phyloP scores from a whole-genome alignment of 1,140 invertebrate genomes.

The Pomacea maculata region DNA sequence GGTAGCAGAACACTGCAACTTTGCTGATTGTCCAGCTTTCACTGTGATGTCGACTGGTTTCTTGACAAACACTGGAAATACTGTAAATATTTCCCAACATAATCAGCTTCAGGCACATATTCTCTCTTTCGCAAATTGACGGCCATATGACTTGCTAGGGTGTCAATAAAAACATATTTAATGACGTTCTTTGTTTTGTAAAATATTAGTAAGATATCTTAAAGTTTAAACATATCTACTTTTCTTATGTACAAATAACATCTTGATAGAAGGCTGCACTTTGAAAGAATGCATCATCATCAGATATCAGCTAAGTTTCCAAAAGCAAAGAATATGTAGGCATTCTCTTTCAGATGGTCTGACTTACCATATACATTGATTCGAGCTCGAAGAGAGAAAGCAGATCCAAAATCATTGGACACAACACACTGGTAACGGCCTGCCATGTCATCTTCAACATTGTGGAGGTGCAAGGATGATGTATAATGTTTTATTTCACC shows the following conservation, averaged over 20 bases:
- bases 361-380: conserved; percentile 81
- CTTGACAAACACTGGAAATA: conserved; percentile 87
- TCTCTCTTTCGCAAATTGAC: not conserved
- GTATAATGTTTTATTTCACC: conserved; percentile 63
- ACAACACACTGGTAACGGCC: conserved; percentile 94
- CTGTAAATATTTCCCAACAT: conserved; percentile 66
- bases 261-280: no score
- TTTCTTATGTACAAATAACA: no score
- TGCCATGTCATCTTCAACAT: conserved; percentile 79
- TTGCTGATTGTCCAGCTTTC: conserved; percentile 84
- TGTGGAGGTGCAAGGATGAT: conserved; percentile 77
- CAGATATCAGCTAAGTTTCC: no score
- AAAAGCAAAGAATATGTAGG: no score
- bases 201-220: no score
- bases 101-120: not conserved
- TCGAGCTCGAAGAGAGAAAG: conserved; percentile 86
- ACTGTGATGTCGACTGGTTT: conserved; percentile 85
- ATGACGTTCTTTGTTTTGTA: no score
- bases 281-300: no score
- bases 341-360: not conserved
- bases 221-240: no score
- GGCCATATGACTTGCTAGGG: not conserved
- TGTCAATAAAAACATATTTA: no score
- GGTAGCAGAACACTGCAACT: conserved; percentile 88
- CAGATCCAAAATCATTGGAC: conserved; percentile 87